Base-by-base conservation (phyloP, 92 coral and sea anemone species). In the Epizoanthus rinbou region DNA sequence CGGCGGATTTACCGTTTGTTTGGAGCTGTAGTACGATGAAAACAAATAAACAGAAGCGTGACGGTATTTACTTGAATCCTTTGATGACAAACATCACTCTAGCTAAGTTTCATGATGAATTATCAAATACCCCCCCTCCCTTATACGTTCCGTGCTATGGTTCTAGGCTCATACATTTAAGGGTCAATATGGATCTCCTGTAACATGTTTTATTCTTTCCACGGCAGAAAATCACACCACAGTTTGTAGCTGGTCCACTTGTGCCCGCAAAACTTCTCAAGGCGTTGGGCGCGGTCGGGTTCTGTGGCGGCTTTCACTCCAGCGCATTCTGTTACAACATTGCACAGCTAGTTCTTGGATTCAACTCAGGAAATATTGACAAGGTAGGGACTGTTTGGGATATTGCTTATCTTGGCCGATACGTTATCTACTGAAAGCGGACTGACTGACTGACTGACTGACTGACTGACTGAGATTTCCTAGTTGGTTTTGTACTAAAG, bases 281-380 rank as follows among this genome's bases (percentile, higher is more conserved):
- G 62, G 33, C 7, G 69, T 28, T 75, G 81, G 58, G 67, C 8
- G 69, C 81, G 68, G 56, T 62, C 41, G 81, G 81, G 22, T 58
- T 75, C 23, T 75, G 81, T 18, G 54, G 68, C 17, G 81, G 63
- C 11, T 66, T 31, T n/a, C 41, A 25, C 15, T 57, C 81, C 58
- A 65, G 81, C 57, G 52, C 57, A n/a, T 75, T 75, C 24, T 75
- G 81, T 22, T 75, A 75, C 68, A 75, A 58, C 54, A 58, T 75
- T 28, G 81, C 68, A 37, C 69, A 75, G 54, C 18, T 75, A 35
- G 68, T 75, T 17, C 24, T 75, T n/a, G 81, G 81, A 1, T 75
- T 75, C 39, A 75, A 75, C 33, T 23, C 58, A 21, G 67, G 69
- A 15, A 75, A 75, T n/a, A 75, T 75, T n/a, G 41, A 75, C 15